Percentiles rank a stretch among this genome's conserved stretches.
Evolutionary conservation across 37 sponge, comb jelly and placozoan genomes (phyloP).

Genomic region (Ianthella basta): DNA sequence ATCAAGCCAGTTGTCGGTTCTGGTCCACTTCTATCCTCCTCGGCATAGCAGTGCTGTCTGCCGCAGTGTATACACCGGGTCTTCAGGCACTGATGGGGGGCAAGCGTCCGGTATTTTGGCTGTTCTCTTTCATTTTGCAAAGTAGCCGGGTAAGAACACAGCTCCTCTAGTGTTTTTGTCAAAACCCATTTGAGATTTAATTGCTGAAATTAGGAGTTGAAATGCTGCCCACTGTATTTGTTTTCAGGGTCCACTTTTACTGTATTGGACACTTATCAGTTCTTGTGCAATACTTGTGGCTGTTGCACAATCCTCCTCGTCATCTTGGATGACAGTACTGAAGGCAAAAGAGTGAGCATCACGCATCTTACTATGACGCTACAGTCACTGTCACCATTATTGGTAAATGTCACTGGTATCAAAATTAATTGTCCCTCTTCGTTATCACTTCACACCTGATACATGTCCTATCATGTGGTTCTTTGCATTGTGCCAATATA

Average conservation of each 20-base stretch:
- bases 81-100: slow-evolving; percentile 40
- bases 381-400: not conserved
- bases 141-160: slow-evolving; percentile 43
- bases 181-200: not conserved
- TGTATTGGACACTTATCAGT: slow-evolving; percentile 52
- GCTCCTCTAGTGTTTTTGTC: not conserved
- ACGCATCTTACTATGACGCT: not conserved
- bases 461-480: not conserved
- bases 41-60: slow-evolving; percentile 32
- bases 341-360: slow-evolving; percentile 51
- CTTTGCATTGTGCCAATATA: not conserved
- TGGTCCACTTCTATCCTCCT: slow-evolving; percentile 71
- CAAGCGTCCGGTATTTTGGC: slow-evolving; percentile 39
- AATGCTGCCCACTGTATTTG: not conserved
- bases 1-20: slow-evolving; percentile 13
- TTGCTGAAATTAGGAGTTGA: not conserved
- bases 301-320: slow-evolving; percentile 47
- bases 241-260: not conserved
- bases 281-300: slow-evolving; percentile 36
- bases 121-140: slow-evolving; percentile 14
- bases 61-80: slow-evolving; percentile 47
- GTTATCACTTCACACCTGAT: not conserved
- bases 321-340: slow-evolving; percentile 17
- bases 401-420: too few relatives aligned
- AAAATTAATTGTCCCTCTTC: not conserved